phyloP scores from a whole-genome alignment of 2,888 invertebrate genomes.

The Eupelmus urozonus region DNA sequence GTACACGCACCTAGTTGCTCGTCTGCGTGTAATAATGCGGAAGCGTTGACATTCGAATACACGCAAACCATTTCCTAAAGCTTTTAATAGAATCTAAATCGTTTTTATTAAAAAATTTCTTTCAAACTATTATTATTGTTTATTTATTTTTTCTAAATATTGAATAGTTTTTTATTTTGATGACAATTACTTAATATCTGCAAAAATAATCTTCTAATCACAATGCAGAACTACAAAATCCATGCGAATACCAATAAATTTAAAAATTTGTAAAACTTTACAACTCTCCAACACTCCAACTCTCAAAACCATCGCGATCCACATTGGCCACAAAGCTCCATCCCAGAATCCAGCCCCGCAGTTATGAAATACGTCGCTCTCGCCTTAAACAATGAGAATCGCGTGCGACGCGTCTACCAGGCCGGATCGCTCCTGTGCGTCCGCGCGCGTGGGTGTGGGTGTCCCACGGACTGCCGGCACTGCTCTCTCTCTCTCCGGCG shows the following conservation, averaged over 20 bases:
- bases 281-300: too few species aligned
- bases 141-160: too few species aligned
- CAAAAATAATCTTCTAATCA: too few species aligned
- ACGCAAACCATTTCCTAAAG: slow-evolving; percentile 7
- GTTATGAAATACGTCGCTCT: slow-evolving; percentile 54
- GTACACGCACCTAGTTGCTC: slow-evolving; percentile 1
- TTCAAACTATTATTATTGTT: too few species aligned
- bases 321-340: too few species aligned
- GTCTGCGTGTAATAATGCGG: slow-evolving; percentile 23
- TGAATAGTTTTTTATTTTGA: too few species aligned
- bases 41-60: slow-evolving; percentile 31
- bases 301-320: too few species aligned
- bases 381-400: slow-evolving; percentile 52
- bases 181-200: too few species aligned
- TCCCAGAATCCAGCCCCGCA: too few species aligned
- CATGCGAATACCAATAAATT: background rate
- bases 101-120: too few species aligned
- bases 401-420: background rate
- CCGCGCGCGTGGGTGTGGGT: slow-evolving; percentile 50
- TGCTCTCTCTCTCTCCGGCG: slow-evolving; percentile 13
- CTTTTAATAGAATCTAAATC: background rate
- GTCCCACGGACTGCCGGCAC: slow-evolving; percentile 57
- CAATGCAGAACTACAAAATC: too few species aligned
- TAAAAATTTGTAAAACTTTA: too few species aligned
- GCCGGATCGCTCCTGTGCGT: background rate